These are phyloP conservation scores for Lithobius niger DNA, from an alignment of 1,140 invertebrate species.

Conservation along the genomic window DNA sequence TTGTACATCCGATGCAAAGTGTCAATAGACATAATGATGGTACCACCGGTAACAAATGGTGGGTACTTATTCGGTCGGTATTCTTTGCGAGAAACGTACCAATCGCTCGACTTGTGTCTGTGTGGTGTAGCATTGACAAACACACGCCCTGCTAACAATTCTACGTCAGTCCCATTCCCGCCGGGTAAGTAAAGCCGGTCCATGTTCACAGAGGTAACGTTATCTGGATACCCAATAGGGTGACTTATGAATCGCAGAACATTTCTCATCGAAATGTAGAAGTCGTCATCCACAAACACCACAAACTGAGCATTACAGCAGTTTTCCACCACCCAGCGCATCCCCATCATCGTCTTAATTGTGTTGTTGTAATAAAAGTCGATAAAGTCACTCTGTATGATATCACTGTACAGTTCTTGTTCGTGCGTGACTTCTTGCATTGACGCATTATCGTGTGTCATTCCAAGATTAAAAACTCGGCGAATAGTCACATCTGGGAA, in stretches of 20 bases:
- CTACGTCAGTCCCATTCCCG: too few relatives aligned
- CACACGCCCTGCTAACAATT: conserved; percentile 67
- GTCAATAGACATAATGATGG: conserved; percentile 60
- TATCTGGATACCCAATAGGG: conserved; percentile 49
- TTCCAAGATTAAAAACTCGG: conserved; percentile 63
- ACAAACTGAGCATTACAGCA: conserved; percentile 66
- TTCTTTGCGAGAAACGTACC: conserved; percentile 69
- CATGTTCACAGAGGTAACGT: conserved; percentile 5
- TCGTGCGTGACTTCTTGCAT: conserved; percentile 43
- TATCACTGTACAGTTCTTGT: conserved; percentile 51
- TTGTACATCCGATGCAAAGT: conserved; percentile 58
- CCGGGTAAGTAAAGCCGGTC: too few relatives aligned
- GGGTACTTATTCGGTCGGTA: conserved; percentile 79
- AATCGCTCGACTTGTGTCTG: conserved; percentile 62
- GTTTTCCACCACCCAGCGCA: conserved; percentile 64
- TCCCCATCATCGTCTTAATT: conserved; percentile 75
- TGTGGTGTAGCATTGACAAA: conserved; percentile 61
- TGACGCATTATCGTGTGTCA: conserved; percentile 26
- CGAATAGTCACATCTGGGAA: conserved; percentile 59
- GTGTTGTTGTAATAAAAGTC: conserved; percentile 87
- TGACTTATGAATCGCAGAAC: conserved; percentile 58
- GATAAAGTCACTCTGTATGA: conserved; percentile 64
- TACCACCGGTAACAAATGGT: conserved; percentile 76
- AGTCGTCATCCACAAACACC: conserved; percentile 83
- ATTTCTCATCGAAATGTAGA: conserved; percentile 81